Base-by-base conservation (phyloP, 2,113 vertebrate genomes). In the Stegostoma tigrinum region DNA sequence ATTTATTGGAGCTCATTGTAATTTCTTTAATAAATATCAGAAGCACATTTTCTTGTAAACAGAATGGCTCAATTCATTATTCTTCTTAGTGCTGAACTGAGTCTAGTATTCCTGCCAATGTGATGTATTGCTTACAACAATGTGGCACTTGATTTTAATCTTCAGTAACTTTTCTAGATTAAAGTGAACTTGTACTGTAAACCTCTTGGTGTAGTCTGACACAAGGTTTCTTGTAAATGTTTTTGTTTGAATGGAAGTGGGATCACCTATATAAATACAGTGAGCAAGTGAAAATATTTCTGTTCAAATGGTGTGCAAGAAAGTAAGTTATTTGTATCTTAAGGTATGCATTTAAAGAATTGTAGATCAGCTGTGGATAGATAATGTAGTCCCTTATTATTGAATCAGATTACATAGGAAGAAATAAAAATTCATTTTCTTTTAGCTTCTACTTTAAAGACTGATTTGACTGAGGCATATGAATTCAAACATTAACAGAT, bases 1-100 rank as follows among this genome's bases (percentile, higher is more conserved):
- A 95, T 95, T 95, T 95, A 95, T 48, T 95, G 67, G 94, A 95
- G 94, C 94, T 95, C 94, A 95, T 34, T 95, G 94, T 75, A 72
- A 95, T 95, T 95, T 95, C 94, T 90, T 90, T 90, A 95, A 95
- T 95, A 95, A 95, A 95, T 95, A 95, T 95, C 89, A 95, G 48
- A 95, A 95, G 94, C 94, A 72, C 94, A 95, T 72, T 95, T 95
- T 95, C 94, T 95, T 95, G 38, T 94, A 95, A 90, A 52, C 34
- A 12, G 42, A 95, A 75, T 75, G 94, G 67, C 94, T 95, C 94
- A 52, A 70, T 72, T 30, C 27, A 27, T 72, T 95, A 90, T 90
- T 34, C 68, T 21, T 70, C 68, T 21, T 70, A 42, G 19, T 75
- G 42, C 42, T 95, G 27, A 52, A 95, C 70, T 55, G 45, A 52